Evolutionary conservation across 2,797 vertebrate species (phyloP).

Genomic region (Salarias fasciatus): DNA sequence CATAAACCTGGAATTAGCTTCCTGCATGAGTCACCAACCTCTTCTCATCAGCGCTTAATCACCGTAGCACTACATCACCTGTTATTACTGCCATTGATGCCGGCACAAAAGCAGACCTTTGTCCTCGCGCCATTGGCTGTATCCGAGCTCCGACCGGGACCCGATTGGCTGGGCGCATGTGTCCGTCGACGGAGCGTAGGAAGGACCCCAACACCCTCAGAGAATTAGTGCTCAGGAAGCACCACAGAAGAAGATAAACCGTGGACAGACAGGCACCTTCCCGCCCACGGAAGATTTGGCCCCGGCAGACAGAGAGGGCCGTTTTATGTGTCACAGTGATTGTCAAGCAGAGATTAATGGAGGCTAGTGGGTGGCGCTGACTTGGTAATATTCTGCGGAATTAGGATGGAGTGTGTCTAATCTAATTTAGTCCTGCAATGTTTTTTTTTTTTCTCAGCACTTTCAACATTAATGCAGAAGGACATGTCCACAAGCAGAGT

Average conservation of each 20-base stretch:
- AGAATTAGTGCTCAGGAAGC: constrained; percentile 68
- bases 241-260: constrained; percentile 56
- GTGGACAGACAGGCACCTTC: constrained; percentile 59
- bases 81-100: constrained; percentile 70
- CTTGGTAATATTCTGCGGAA: constrained; percentile 51
- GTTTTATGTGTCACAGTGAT: constrained; percentile 69
- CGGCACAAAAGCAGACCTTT: constrained; percentile 46
- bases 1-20: constrained; percentile 57
- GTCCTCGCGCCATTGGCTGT: constrained; percentile 16
- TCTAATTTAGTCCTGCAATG: constrained; percentile 38
- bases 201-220: constrained; percentile 40
- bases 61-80: constrained; percentile 53
- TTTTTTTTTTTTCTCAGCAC: not conserved
- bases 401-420: constrained; percentile 38
- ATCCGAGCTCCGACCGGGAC: not conserved
- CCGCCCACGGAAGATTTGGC: constrained; percentile 65
- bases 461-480: constrained; percentile 15
- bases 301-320: constrained; percentile 58
- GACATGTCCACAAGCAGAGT: not conserved
- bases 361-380: constrained; percentile 43
- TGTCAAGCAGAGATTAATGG: constrained; percentile 64
- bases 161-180: constrained; percentile 33
- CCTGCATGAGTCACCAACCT: constrained; percentile 66
- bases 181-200: constrained; percentile 32
- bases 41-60: constrained; percentile 59